Conservation (phyloP, 1,140 invertebrate species). For the Teleogryllus occipitalis region DNA sequence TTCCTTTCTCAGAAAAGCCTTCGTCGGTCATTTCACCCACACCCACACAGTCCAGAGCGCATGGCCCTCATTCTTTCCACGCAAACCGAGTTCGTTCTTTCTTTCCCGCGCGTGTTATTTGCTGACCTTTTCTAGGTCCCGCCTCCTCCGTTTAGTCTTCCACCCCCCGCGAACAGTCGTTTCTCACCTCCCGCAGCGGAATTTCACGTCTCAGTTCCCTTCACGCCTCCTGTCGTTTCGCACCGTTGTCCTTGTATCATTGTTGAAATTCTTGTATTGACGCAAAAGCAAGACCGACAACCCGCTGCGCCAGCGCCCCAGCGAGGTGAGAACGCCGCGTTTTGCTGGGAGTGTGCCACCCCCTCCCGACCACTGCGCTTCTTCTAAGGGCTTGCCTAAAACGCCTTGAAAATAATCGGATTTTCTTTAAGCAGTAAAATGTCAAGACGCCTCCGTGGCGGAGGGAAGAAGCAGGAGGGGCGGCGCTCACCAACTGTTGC, state of each 20-base stretch:
- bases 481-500: background rate
- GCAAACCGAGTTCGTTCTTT: too few species aligned
- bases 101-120: too few species aligned
- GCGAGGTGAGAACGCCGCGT: too few species aligned
- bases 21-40: too few species aligned
- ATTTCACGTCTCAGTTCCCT: background rate
- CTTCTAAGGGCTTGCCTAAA: background rate
- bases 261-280: background rate
- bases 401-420: constrained; percentile 4
- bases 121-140: background rate
- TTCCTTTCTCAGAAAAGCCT: too few species aligned
- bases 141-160: background rate
- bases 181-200: background rate
- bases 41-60: too few species aligned
- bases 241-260: background rate
- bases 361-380: background rate
- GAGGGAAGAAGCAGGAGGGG: background rate
- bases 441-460: background rate
- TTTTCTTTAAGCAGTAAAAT: background rate
- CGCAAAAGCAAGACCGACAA: too few species aligned
- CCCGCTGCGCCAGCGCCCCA: too few species aligned
- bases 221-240: background rate
- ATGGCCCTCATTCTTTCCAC: too few species aligned
- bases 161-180: background rate
- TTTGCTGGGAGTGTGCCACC: too few species aligned